Evolutionary conservation across 1,140 invertebrate species (phyloP), one percentile per base, ranked within the genome.

Genomic region (Acromyrmex heyeri): DNA sequence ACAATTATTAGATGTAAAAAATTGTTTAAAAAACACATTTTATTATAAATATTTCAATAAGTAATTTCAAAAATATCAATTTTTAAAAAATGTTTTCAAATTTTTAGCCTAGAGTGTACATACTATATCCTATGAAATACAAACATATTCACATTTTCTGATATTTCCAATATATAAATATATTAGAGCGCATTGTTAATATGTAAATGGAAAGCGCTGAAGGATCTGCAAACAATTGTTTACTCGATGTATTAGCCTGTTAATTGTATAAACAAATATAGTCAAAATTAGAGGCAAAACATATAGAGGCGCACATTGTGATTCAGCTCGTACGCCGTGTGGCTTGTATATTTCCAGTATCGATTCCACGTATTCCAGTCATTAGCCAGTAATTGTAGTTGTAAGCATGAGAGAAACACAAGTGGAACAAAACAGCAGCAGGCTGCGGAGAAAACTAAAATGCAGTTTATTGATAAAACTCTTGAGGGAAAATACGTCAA

Each of bases 301-400:
- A 73, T 67, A 73, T 67, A 73, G 62, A 77, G 65, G 57, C 64
- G 50, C 62, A 30, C 79, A 69, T 69, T 89, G 67, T 62, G 61
- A 86, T 75, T 88, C 73, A 27, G 48, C 48, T 53, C 30, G 67
- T 18, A 70, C 75, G 10, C 5, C 24, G 38, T 5, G 44, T 16
- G 59, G 24, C 53, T 78, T 38, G 53, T 81, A 81, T 59, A 86
- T 85, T 83, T 67, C 38, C 64, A 18, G 75, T 73, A 85, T 78
- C 87, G 85, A 90, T 90, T 86, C 70, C 73, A 72, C 67, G 59
- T 89, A 77, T 89, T 62, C 87, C 73, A 77, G 72, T 82, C 87
- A 78, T 87, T 89, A 77, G 38, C 70, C 53, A 30, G 59, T 73
- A 77, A 89, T 87, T 83, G 86, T 55, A 78, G 44, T 79, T 77